Evolutionary conservation across 2,888 invertebrate species (phyloP), one percentile per base, ranked within the genome.

Genomic region (Lepidocyrtinus sp.): DNA sequence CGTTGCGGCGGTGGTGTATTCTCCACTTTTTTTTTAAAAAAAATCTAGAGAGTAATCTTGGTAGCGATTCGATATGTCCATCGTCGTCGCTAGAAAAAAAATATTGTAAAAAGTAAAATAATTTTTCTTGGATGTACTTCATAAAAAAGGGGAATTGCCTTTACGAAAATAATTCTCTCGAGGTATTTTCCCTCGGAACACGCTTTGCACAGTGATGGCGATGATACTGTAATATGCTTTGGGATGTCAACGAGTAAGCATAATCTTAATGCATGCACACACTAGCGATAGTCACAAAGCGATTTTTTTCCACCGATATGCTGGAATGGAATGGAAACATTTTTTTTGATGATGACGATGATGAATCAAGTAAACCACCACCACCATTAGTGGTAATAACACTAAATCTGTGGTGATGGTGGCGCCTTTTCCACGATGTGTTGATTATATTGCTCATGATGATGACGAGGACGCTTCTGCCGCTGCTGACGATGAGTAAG

Each of bases 341-440:
- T 36, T 36, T 12, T 36, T 5, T 36, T 2, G 55, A 55, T 24
- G 68, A 68, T 50, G 68, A 68, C 15, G 46, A 68, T 75, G 80
- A 80, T 80, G 80, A 80, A 80, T 80, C 80, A 75, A 80, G 80
- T 80, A 80, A 80, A 80, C 80, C 80, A 80, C 80, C 75, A 62
- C 36, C 36, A 67, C 80, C 71, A 80, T 80, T 80, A 80, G 75
- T 65, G 80, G 80, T 80, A 80, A 80, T 80, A 80, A 80, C 70
- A 75, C 70, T 71, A 78, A 78, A 78, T 78, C 78, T 72, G 80
- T 75, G 75, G 80, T 80, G 80, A 80, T 80, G 67, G 80, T 75
- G 79, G 79, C 79, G 79, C 80, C 75, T 80, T 80, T 77, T 75
- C 73, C 71, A 72, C 74, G 80, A 80, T 80, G 80, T 80, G 80